These are phyloP conservation scores for Neomicropteryx cornuta DNA, from an alignment of 1,140 invertebrate species.

Conservation along the genomic window DNA sequence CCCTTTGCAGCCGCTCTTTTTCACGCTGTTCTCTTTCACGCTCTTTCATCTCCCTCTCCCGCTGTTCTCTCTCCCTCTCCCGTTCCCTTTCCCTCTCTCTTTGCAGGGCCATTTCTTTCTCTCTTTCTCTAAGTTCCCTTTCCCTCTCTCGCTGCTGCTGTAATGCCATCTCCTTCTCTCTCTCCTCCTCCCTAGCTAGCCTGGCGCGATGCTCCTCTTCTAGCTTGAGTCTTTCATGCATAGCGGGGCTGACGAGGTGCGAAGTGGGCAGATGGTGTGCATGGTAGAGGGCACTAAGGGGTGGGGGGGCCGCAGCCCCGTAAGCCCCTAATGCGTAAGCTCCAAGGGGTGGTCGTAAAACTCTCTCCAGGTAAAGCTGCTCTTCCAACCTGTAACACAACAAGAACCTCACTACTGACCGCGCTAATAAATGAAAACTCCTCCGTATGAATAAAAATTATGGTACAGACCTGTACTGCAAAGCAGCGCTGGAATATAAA, in stretches of 20 bases:
- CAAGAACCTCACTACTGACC: no score
- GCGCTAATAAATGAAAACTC: no score
- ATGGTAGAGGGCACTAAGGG: conserved; percentile 8
- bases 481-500: conserved; percentile 34
- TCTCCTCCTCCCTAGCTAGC: conserved; percentile 14
- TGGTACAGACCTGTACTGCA: conserved; percentile 32
- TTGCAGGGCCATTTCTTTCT: conserved; percentile 14
- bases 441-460: neutral
- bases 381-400: conserved; percentile 11
- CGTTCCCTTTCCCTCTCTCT: conserved; percentile 17
- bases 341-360: conserved; percentile 11
- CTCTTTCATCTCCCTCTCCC: conserved; percentile 11
- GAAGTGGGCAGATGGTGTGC: conserved; percentile 12
- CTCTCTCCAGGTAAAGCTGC: conserved; percentile 15
- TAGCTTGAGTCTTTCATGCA: conserved; percentile 16
- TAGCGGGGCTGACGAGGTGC: conserved; percentile 12
- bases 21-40: conserved; percentile 24
- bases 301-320: conserved; percentile 8
- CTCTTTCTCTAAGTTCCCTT: conserved; percentile 13
- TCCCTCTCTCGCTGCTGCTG: conserved; percentile 15
- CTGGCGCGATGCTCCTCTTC: conserved; percentile 15
- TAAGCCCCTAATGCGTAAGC: conserved; percentile 6
- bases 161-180: conserved; percentile 14
- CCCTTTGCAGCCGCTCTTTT: conserved; percentile 22
- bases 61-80: conserved; percentile 26